A percentile compares a stretch with the other conserved stretches of the same genome.
Conservation (phyloP, 2,888 invertebrate species). For the Leptopilina syphax region DNA sequence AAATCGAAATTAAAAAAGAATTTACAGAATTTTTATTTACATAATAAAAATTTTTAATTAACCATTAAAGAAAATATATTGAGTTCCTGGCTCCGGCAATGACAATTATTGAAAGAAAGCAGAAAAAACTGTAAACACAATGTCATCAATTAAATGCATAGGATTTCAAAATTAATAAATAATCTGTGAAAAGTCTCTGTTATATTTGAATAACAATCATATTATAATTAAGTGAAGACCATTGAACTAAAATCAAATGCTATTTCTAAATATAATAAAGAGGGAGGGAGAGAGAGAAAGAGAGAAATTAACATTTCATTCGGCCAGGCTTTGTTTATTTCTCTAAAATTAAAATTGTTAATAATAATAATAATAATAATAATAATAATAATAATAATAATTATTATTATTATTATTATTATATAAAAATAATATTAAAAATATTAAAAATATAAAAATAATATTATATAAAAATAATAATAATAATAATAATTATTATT, state of each 20-base stretch:
- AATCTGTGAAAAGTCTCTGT: background rate
- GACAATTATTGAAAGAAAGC: background rate
- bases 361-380: background rate
- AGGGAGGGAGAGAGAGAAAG: too few relatives aligned
- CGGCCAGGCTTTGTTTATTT: conserved; percentile 8
- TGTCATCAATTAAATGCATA: conserved; percentile 41
- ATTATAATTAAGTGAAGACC: background rate
- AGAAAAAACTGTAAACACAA: conserved; percentile 28
- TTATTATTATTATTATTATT: too few relatives aligned
- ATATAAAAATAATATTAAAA: too few relatives aligned
- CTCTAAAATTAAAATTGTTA: background rate
- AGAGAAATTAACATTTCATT: conserved; percentile 4
- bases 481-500: too few relatives aligned
- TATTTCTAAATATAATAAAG: background rate
- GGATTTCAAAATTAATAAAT: background rate
- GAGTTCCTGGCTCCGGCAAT: conserved; percentile 16
- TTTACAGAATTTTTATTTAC: background rate
- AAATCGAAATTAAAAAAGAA: background rate
- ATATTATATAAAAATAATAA: background rate
- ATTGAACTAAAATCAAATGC: conserved; percentile 26
- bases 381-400: too few relatives aligned
- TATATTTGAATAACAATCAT: background rate
- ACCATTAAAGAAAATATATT: background rate
- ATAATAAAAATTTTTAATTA: too few relatives aligned
- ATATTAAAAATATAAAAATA: too few relatives aligned